These are phyloP conservation scores for Nymphalis c-album DNA, from an alignment of 2,888 invertebrate genomes.

Conservation along the genomic window DNA sequence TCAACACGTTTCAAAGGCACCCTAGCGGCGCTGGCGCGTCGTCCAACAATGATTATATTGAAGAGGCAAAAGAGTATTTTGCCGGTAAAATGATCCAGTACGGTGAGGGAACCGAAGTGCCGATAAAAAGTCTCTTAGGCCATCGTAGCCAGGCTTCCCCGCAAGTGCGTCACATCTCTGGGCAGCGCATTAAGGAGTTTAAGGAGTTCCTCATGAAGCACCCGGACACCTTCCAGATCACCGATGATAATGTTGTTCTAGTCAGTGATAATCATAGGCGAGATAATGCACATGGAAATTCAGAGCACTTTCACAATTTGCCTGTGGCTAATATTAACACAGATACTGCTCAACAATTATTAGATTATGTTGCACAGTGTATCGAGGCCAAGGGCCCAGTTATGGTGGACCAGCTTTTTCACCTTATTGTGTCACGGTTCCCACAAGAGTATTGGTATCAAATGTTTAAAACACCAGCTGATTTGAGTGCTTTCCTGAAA, in stretches of 20 bases:
- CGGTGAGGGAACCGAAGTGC: slow-evolving; percentile 97
- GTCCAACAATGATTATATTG: slow-evolving; percentile 93
- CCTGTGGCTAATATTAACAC: slow-evolving; percentile 91
- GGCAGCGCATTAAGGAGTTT: slow-evolving; percentile 96
- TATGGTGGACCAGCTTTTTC: slow-evolving; percentile 93
- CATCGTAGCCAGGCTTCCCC: slow-evolving; percentile 98
- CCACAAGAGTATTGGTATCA: slow-evolving; percentile 90
- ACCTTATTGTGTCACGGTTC: slow-evolving; percentile 88
- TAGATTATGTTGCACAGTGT: slow-evolving; percentile 91
- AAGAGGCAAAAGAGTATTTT: slow-evolving; percentile 99
- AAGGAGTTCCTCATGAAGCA: slow-evolving; percentile 93
- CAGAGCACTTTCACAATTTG: slow-evolving; percentile 85
- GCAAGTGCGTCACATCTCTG: slow-evolving; percentile 97
- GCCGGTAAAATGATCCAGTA: slow-evolving; percentile 96
- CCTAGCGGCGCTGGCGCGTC: slow-evolving; percentile 80
- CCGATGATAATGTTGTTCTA: slow-evolving; percentile 92
- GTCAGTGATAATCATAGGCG: slow-evolving; percentile 85
- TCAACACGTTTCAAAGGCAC: slow-evolving; percentile 88
- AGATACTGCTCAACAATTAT: slow-evolving; percentile 89
- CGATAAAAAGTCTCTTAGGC: slow-evolving; percentile 96
- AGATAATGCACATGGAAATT: slow-evolving; percentile 84
- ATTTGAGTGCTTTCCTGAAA: slow-evolving; percentile 93
- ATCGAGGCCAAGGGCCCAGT: slow-evolving; percentile 91
- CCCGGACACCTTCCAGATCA: slow-evolving; percentile 91
- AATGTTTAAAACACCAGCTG: slow-evolving; percentile 94